Conservation (phyloP, 2,113 vertebrate species). For the Calidris pygmaea region DNA sequence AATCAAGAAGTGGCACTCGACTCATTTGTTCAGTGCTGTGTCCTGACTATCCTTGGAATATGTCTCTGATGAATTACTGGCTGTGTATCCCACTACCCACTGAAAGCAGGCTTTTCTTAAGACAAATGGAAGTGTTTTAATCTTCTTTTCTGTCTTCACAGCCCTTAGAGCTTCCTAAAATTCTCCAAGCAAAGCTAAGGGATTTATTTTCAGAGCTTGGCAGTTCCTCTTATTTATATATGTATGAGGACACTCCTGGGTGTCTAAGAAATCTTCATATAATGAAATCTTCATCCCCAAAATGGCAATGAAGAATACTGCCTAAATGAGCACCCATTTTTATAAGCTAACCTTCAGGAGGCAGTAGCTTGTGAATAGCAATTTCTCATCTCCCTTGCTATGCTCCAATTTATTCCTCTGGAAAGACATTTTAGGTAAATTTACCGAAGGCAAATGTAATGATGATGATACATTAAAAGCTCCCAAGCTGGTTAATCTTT, state of each 20-base stretch:
- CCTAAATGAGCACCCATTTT: neutral
- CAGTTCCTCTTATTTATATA: neutral
- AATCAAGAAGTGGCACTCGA: neutral
- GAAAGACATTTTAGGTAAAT: constrained; percentile 14
- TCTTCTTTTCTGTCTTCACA: neutral
- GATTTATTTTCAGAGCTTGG: neutral
- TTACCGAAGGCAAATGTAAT: neutral
- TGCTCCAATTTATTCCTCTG: neutral
- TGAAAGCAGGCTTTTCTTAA: neutral
- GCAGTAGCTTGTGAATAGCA: neutral
- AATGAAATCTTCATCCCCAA: neutral
- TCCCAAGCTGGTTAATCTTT: constrained; percentile 7
- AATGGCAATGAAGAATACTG: neutral
- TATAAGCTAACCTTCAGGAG: neutral
- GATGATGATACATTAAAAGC: neutral
- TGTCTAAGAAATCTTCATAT: neutral
- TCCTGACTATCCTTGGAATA: neutral
- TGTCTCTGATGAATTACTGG: neutral
- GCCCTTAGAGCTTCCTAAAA: neutral
- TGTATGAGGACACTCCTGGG: neutral
- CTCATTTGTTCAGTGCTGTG: neutral
- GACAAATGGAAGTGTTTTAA: neutral
- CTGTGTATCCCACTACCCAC: neutral
- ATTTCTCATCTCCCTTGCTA: neutral
- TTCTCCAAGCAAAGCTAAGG: neutral